Evolutionary conservation across 2,113 vertebrate genomes (phyloP).

Genomic region (Oophaga pumilio): DNA sequence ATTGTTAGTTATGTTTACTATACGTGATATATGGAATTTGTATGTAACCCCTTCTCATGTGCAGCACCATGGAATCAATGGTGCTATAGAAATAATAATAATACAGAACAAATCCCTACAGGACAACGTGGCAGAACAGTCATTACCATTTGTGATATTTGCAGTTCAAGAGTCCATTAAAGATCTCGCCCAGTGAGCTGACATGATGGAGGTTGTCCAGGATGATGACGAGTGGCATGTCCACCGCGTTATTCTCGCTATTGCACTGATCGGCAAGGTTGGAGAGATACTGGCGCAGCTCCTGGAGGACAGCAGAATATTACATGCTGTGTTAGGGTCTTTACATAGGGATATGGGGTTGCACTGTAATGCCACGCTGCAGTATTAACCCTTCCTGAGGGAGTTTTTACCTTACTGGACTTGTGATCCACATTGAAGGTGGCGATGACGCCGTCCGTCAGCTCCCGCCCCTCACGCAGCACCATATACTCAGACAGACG

Average conservation of each 20-base stretch:
- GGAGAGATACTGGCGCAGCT: conserved; percentile 91
- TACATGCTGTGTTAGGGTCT: background rate
- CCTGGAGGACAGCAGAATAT: conserved; percentile 68
- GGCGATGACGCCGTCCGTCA: conserved; percentile 81
- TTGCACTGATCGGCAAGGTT: conserved; percentile 91
- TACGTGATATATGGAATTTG: too few species aligned
- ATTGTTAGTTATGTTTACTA: too few species aligned
- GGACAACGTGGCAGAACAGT: background rate
- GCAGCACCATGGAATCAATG: too few species aligned
- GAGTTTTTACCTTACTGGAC: conserved; percentile 88
- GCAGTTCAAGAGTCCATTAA: conserved; percentile 94
- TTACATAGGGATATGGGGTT: too few species aligned
- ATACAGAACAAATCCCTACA: too few species aligned
- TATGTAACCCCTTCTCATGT: too few species aligned
- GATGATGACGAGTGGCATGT: conserved; percentile 92
- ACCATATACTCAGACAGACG: conserved; percentile 86
- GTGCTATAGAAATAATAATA: too few species aligned
- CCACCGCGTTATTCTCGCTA: conserved; percentile 76
- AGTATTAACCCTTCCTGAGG: background rate
- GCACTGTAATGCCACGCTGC: background rate
- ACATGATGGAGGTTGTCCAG: conserved; percentile 95
- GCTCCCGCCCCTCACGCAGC: conserved; percentile 80
- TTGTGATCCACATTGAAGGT: conserved; percentile 98
- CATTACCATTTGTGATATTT: conserved; percentile 90
- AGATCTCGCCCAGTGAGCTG: conserved; percentile 94